Evolutionary conservation across 2,113 vertebrate genomes (phyloP), one percentile per base, ranked within the genome.

Genomic region (Phalacrocorax carbo): DNA sequence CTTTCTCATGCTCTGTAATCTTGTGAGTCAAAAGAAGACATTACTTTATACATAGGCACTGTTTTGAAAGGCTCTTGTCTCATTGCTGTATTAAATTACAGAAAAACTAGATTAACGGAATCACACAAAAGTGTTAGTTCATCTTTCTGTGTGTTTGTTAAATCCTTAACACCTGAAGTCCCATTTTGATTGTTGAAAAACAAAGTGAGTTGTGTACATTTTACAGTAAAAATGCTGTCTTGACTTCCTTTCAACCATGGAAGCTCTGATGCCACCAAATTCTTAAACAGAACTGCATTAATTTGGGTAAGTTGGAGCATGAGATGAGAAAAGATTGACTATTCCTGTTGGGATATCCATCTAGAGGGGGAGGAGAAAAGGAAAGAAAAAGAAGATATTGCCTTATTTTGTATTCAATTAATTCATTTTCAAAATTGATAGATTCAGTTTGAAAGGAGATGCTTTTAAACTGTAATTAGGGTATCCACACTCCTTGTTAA

Each of bases 1-100:
- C 7, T 69, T 94, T 81, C 38, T 93, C 72, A 94, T 71, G 42
- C 57, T 73, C 27, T 94, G 20, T 91, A 88, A 94, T 94, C 78
- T 92, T 86, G 40, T 49, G 48, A 89, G 48, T 68, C 44, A 88
- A 80, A 93, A 86, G 40, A 75, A 87, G 77, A 90, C 49, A 36
- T 66, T 91, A 52, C 66, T 91, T 88, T 44, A 73, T 57, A 84
- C 71, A 73, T 13, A 44, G 36, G 14, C 61, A 57, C 8, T 66
- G 15, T 54, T 95, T 91, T 72, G 55, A 86, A 88, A 81, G 71
- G 17, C 52, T 96, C n/a, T 66, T 79, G 13, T 68, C 65, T 82
- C 52, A 69, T 36, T 94, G 32, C 40, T 88, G 8, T 20, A 54
- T 65, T 90, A 73, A 94, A 96, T 86, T 66, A 70, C 23, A 18